Evolutionary conservation across 30 jellyfish, hydroid and myxozoan genomes (phyloP).

Genomic region (Hydractinia symbiolongicarpus): DNA sequence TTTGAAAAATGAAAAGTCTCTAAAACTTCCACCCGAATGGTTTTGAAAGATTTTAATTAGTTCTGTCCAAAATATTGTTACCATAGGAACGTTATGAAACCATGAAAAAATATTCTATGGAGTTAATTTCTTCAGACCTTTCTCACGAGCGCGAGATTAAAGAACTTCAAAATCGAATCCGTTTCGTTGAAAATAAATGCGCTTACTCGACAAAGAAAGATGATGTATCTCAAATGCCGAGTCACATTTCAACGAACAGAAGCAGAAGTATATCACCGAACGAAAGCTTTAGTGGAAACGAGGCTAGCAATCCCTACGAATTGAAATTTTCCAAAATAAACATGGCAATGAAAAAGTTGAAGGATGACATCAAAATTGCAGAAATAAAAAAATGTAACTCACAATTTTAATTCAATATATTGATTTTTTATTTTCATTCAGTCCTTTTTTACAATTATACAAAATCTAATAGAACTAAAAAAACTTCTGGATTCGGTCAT

Average conservation of each 20-base stretch:
- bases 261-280: background rate
- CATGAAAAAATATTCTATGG: conserved; percentile 11
- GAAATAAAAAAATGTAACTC: background rate
- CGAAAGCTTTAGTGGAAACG: background rate
- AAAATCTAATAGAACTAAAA: too few species aligned
- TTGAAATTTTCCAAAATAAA: conserved; percentile 4
- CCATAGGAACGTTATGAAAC: background rate
- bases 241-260: background rate
- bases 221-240: background rate
- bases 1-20: too few species aligned
- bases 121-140: background rate
- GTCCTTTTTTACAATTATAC: too few species aligned
- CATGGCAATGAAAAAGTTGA: conserved; percentile 6
- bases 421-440: too few species aligned
- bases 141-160: conserved; percentile 9
- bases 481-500: too few species aligned
- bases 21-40: too few species aligned
- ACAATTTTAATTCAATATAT: too few species aligned
- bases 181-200: background rate
- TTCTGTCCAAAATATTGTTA: background rate
- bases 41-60: too few species aligned
- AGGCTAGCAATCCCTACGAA: background rate
- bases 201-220: background rate
- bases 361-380: background rate
- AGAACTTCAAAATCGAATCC: conserved; percentile 6